Percentiles rank a stretch among this genome's conserved stretches.
These are phyloP conservation scores for Hippocampus guttulatus DNA, from an alignment of 2,113 vertebrate genomes.

Conservation along the genomic window DNA sequence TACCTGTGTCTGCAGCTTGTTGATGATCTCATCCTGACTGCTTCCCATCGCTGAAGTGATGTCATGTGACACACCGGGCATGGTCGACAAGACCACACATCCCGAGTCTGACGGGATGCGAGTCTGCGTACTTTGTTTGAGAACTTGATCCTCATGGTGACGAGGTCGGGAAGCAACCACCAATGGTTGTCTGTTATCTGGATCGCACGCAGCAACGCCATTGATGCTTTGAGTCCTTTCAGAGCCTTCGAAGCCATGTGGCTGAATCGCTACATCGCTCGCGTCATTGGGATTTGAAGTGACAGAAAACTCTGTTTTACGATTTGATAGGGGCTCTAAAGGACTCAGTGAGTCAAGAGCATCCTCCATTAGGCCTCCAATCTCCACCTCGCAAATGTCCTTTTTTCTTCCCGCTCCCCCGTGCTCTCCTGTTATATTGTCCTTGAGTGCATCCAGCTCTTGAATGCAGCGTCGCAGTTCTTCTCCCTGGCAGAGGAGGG, in stretches of 20 bases:
- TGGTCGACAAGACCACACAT: background rate
- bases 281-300: too few species aligned
- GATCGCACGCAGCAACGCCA: background rate
- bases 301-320: background rate
- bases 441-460: conserved; percentile 44
- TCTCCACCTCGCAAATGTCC: background rate
- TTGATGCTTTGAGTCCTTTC: conserved; percentile 2
- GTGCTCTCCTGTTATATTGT: conserved; percentile 1
- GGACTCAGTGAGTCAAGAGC: background rate
- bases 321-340: background rate
- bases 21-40: conserved; percentile 22
- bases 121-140: conserved; percentile 42
- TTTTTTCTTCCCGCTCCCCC: background rate
- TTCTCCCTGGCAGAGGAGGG: conserved; percentile 54
- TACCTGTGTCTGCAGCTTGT: conserved; percentile 53
- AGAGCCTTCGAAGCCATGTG: background rate
- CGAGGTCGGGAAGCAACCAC: conserved; percentile 37
- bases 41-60: background rate
- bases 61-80: background rate
- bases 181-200: conserved; percentile 7
- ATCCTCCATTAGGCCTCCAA: background rate
- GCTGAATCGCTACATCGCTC: background rate
- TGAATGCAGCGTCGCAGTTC: conserved; percentile 56
- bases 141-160: conserved; percentile 45
- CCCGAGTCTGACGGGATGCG: conserved; percentile 4